Conservation (phyloP, 1,140 invertebrate genomes). For the Papilio machaon region DNA sequence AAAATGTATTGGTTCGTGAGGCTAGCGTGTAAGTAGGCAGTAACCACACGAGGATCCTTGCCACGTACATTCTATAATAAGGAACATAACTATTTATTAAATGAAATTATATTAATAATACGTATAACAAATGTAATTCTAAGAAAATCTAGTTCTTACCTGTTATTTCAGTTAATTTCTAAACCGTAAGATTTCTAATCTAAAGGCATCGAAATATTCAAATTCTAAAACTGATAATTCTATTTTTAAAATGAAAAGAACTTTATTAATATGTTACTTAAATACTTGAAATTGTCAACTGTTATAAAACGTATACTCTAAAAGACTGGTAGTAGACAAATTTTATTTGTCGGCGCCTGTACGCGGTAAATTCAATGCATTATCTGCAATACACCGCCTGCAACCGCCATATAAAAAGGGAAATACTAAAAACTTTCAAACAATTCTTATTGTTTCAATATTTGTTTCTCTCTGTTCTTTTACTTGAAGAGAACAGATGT, state of each 20-base stretch:
- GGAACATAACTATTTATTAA: constrained; percentile 11
- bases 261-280: background rate
- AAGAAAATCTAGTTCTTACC: background rate
- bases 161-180: background rate
- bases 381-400: constrained; percentile 39
- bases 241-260: background rate
- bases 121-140: background rate
- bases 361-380: constrained; percentile 37
- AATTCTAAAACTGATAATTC: background rate
- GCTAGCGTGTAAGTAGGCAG: constrained; percentile 43
- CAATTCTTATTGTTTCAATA: constrained; percentile 42
- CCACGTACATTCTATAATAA: constrained; percentile 48
- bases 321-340: background rate
- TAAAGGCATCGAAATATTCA: background rate
- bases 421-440: constrained; percentile 38
- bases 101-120: background rate
- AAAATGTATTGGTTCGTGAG: constrained; percentile 46
- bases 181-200: background rate
- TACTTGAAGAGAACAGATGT: constrained; percentile 32
- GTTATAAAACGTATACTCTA: background rate
- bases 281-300: background rate
- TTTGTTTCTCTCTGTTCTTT: constrained; percentile 28
- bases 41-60: constrained; percentile 41
- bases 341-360: constrained; percentile 18
- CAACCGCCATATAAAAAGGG: constrained; percentile 35